A percentile compares a stretch with the other conserved stretches of the same genome.
phyloP scores from a whole-genome alignment of 1,140 invertebrate genomes.

The Paracyclopina nana region DNA sequence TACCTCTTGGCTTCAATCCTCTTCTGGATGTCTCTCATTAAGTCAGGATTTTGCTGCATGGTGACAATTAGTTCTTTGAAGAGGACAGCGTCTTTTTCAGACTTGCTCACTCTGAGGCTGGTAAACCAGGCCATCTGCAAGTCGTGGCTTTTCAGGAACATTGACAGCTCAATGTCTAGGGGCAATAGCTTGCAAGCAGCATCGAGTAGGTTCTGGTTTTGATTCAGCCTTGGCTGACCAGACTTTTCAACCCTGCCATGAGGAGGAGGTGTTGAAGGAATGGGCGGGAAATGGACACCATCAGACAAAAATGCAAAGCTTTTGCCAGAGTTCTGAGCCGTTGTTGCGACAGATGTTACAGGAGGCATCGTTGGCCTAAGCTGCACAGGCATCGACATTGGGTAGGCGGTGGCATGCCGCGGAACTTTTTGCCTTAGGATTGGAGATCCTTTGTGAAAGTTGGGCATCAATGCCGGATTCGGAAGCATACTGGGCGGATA shows the following conservation, averaged over 20 bases:
- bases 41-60: neutral
- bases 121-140: conserved; percentile 2
- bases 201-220: neutral
- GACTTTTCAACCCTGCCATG: neutral
- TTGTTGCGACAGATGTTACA: neutral
- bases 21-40: no score
- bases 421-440: neutral
- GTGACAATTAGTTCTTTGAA: conserved; percentile 1
- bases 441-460: neutral
- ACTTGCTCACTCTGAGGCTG: neutral
- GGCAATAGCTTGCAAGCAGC: neutral
- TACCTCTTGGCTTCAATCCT: no score
- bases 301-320: neutral
- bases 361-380: neutral
- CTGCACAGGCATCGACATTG: neutral
- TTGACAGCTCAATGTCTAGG: neutral
- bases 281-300: conserved; percentile 6
- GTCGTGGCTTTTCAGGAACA: neutral
- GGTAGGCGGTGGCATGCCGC: neutral
- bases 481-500: neutral
- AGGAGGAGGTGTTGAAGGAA: neutral
- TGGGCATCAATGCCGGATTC: neutral
- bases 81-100: neutral
- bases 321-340: neutral
- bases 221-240: neutral